A percentile compares a stretch with the other conserved stretches of the same genome.
These are phyloP conservation scores for Acinonyx jubatus DNA, from an alignment of 2,113 vertebrate genomes.

Conservation along the genomic window DNA sequence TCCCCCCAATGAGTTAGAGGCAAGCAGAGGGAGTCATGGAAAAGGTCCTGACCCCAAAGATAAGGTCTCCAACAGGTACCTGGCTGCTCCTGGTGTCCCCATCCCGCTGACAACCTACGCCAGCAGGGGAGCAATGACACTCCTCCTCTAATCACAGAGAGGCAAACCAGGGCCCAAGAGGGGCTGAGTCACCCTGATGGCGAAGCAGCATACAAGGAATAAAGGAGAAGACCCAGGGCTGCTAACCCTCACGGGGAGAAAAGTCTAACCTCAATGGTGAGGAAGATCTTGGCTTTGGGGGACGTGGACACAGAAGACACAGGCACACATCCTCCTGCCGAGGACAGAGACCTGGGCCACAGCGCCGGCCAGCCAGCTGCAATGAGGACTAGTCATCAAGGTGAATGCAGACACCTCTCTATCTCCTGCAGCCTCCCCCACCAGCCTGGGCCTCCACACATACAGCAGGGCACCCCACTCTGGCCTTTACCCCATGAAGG, in stretches of 20 bases:
- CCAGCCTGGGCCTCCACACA: neutral
- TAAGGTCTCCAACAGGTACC: slow-evolving; percentile 38
- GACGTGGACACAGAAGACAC: neutral
- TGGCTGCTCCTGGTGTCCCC: neutral
- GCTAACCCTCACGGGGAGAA: neutral
- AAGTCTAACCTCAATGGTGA: neutral
- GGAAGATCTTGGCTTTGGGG: neutral
- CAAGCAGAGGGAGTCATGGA: neutral
- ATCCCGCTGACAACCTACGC: neutral
- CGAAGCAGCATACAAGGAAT: neutral
- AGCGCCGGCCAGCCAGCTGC: neutral
- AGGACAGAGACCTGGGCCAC: neutral
- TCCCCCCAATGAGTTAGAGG: neutral
- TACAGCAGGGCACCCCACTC: neutral
- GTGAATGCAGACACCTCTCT: neutral
- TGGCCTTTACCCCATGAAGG: neutral
- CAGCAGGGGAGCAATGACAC: neutral
- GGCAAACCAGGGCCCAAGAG: slow-evolving; percentile 16
- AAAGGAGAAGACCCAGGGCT: neutral
- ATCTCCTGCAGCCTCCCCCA: neutral
- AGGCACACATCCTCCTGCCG: neutral
- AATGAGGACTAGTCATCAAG: neutral
- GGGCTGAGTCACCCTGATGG: slow-evolving; percentile 72
- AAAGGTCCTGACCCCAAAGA: neutral
- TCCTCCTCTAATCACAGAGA: slow-evolving; percentile 29